Conservation (phyloP, 2,113 vertebrate species). For the Cinclus mexicanus region DNA sequence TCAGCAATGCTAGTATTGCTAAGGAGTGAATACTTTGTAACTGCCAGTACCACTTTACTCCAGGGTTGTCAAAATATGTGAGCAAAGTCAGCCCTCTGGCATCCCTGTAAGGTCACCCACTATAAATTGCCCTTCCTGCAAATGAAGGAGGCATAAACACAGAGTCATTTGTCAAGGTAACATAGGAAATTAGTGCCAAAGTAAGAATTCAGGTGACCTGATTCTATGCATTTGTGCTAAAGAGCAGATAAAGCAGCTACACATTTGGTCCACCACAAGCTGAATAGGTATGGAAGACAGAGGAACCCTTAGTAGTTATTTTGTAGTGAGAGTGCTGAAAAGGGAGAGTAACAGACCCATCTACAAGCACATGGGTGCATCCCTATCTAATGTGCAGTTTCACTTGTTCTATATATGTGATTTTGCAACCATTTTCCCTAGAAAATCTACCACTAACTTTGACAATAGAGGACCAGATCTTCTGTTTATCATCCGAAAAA, state of each 20-base stretch:
- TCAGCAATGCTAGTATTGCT: not conserved
- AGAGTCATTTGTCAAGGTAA: not conserved
- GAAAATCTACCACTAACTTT: not conserved
- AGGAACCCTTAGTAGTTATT: not conserved
- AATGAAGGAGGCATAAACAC: not conserved
- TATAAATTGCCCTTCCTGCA: not conserved
- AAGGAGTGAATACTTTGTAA: not conserved
- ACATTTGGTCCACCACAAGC: not conserved
- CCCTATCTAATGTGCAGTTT: not conserved
- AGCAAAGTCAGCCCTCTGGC: not conserved
- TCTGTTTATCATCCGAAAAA: not conserved
- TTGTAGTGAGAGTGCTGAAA: not conserved
- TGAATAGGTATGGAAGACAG: not conserved
- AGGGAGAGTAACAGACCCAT: not conserved
- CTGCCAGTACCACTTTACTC: not conserved
- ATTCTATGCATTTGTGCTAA: not conserved
- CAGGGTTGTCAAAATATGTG: not conserved
- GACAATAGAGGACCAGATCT: not conserved
- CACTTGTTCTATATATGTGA: not conserved
- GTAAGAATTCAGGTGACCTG: not conserved
- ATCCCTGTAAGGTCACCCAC: not conserved
- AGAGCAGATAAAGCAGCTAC: not conserved
- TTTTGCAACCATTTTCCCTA: not conserved
- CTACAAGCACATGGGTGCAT: fast-evolving
- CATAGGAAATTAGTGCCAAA: not conserved